These are phyloP conservation scores for Calonectris borealis DNA, from an alignment of 2,113 vertebrate species.

Conservation along the genomic window DNA sequence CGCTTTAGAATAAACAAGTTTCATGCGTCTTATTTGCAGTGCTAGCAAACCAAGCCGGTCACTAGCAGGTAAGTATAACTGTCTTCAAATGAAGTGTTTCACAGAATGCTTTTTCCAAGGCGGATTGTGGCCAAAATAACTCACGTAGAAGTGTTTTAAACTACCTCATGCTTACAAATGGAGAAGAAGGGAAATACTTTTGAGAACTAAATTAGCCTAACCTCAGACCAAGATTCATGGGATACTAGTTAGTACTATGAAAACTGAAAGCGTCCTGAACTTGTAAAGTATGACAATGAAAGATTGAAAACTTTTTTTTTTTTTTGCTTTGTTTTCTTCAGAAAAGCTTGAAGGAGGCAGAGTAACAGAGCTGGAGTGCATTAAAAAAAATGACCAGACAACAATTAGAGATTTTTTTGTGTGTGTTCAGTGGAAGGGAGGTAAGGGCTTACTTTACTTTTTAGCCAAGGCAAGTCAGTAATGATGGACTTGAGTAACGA, in stretches of 20 bases:
- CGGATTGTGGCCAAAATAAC: background rate
- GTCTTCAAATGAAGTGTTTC: background rate
- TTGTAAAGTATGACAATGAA: background rate
- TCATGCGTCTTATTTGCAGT: background rate
- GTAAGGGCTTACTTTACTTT: background rate
- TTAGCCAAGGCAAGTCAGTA: background rate
- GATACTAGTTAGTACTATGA: background rate
- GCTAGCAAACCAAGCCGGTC: background rate
- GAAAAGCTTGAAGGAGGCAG: background rate
- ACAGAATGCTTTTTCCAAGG: background rate
- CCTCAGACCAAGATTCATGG: background rate
- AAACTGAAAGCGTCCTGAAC: background rate
- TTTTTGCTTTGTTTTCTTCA: background rate
- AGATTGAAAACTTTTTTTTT: background rate
- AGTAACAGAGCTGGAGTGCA: background rate
- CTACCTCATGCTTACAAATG: background rate
- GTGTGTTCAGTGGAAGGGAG: background rate
- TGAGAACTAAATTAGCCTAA: background rate
- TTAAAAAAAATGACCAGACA: background rate
- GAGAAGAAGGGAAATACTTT: background rate
- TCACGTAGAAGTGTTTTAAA: background rate
- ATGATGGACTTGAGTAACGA: accelerated
- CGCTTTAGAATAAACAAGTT: background rate
- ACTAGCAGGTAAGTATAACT: background rate
- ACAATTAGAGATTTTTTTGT: accelerated